phyloP scores from a whole-genome alignment of 2,888 invertebrate species.

The Rhimphoctona megacephalus region DNA sequence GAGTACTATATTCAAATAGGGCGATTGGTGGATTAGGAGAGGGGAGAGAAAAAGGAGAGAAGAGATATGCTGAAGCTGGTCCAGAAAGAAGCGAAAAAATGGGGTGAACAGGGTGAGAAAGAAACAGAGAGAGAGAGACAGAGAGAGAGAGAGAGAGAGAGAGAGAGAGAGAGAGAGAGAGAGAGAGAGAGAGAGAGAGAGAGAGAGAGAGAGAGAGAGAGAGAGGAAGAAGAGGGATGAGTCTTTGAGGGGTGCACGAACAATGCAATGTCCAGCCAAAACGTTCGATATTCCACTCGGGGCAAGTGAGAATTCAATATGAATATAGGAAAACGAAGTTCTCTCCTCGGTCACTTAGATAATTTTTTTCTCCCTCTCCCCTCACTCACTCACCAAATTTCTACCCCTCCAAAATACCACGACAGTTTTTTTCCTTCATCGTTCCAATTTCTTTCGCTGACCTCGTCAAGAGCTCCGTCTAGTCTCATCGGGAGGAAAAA shows the following conservation, averaged over 20 bases:
- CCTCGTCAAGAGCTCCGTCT: slow-evolving; percentile 42
- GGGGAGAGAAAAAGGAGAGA: slow-evolving; percentile 43
- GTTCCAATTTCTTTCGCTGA: slow-evolving; percentile 31
- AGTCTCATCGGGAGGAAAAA: slow-evolving; percentile 28
- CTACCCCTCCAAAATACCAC: slow-evolving; percentile 6
- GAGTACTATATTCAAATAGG: slow-evolving; percentile 64
- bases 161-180: slow-evolving; percentile 11
- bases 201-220: no score
- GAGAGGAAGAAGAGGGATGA: slow-evolving; percentile 42
- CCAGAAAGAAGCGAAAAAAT: slow-evolving; percentile 57
- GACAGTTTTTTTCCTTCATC: slow-evolving; percentile 46
- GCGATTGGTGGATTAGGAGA: slow-evolving; percentile 48
- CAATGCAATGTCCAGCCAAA: slow-evolving; percentile 64
- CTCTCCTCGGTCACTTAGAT: slow-evolving; percentile 61
- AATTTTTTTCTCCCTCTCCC: slow-evolving; percentile 46
- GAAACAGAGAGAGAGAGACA: background rate
- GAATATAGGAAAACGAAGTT: slow-evolving; percentile 67
- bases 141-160: background rate
- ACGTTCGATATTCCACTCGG: slow-evolving; percentile 67
- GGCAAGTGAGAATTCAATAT: slow-evolving; percentile 62
- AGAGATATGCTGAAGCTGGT: slow-evolving; percentile 33
- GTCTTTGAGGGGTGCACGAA: slow-evolving; percentile 41
- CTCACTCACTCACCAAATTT: background rate
- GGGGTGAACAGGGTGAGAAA: slow-evolving; percentile 26
- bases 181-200: no score